Conservation (phyloP, 2,888 invertebrate species). For the Suillia variegata region DNA sequence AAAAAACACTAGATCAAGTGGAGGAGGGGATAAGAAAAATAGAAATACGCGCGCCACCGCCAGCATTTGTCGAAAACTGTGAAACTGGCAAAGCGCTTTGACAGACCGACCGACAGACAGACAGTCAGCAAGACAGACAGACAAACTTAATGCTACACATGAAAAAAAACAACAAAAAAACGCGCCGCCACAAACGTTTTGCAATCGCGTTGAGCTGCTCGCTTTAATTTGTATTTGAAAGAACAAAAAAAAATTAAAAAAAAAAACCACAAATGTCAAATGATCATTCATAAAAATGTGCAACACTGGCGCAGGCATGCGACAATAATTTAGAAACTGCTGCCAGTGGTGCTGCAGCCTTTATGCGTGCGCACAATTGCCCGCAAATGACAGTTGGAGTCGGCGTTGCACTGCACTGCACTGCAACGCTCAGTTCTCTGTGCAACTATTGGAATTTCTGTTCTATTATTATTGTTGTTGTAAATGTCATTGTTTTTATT, state of each 20-base stretch:
- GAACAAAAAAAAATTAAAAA: not conserved
- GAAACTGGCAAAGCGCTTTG: not conserved
- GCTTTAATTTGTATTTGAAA: no score
- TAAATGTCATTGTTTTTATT: not conserved
- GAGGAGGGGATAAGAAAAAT: not conserved
- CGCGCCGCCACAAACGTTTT: no score
- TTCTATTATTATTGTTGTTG: not conserved
- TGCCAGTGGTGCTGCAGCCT: not conserved
- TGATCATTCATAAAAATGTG: conserved; percentile 3
- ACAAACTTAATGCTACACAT: no score
- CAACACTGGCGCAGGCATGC: not conserved
- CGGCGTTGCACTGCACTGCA: not conserved
- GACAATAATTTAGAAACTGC: not conserved
- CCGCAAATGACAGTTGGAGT: not conserved
- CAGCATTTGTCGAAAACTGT: not conserved
- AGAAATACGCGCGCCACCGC: not conserved
- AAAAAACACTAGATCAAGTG: not conserved
- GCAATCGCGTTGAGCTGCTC: no score
- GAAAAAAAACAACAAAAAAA: no score
- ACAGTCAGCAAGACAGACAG: not conserved
- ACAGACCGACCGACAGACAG: not conserved
- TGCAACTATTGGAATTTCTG: not conserved
- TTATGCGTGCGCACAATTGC: not conserved
- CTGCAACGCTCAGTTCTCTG: no score
- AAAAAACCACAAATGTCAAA: no score